Conservation (phyloP, 2,113 vertebrate genomes). For the Burhinus bistriatus region DNA sequence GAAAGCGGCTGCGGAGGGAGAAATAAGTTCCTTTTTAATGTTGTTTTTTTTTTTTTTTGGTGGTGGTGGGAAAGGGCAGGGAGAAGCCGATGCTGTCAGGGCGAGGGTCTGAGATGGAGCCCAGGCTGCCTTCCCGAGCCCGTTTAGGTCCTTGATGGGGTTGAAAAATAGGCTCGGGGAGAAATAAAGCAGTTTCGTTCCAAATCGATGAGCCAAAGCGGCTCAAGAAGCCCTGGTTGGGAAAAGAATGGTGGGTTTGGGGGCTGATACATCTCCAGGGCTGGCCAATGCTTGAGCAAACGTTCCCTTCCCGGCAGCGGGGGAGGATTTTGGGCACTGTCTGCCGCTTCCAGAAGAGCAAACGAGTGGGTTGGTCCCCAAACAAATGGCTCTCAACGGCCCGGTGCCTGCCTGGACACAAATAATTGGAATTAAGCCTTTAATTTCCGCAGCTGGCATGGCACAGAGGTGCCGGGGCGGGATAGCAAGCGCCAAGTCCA, state of each 20-base stretch:
- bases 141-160: accelerated
- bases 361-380: accelerated
- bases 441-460: neutral
- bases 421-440: neutral
- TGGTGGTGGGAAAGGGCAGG: neutral
- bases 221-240: accelerated
- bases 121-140: accelerated
- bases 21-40: neutral
- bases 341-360: neutral
- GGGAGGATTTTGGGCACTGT: too few relatives aligned
- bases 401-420: accelerated
- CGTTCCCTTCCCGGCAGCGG: accelerated
- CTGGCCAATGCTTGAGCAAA: too few relatives aligned
- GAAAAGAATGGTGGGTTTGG: accelerated
- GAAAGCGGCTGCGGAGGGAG: neutral
- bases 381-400: accelerated
- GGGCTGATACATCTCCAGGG: neutral
- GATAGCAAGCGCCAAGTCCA: neutral
- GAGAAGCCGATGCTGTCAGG: neutral
- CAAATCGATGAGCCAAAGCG: accelerated
- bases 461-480: accelerated
- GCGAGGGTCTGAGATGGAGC: neutral
- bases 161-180: neutral
- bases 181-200: neutral
- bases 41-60: too few relatives aligned